A percentile compares a stretch with the other conserved stretches of the same genome.
Conservation (phyloP, 2,797 vertebrate species). For the Poeciliopsis paucimaculata region DNA sequence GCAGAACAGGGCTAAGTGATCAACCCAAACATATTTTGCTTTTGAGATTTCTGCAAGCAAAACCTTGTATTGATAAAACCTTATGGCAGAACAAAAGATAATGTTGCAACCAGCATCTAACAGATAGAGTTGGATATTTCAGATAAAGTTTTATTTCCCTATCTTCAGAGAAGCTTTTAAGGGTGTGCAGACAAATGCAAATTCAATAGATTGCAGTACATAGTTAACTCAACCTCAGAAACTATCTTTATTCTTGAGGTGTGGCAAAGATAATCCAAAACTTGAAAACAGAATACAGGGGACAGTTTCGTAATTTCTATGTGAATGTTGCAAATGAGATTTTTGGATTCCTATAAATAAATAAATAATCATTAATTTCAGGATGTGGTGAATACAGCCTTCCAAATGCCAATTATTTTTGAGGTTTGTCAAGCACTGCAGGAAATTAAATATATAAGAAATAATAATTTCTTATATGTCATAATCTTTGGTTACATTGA, state of each 20-base stretch:
- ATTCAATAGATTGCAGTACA: background rate
- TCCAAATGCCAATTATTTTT: background rate
- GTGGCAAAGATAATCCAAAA: background rate
- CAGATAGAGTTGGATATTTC: no score
- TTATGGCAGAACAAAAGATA: background rate
- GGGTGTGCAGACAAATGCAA: background rate
- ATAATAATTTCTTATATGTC: slow-evolving; percentile 7
- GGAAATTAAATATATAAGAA: background rate
- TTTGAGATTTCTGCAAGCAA: background rate
- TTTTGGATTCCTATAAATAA: background rate
- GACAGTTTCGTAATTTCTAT: background rate
- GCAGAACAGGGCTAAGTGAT: background rate
- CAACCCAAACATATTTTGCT: background rate
- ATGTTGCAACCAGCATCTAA: background rate
- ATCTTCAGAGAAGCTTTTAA: background rate
- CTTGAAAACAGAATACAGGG: background rate
- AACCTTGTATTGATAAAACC: no score
- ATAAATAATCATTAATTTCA: slow-evolving; percentile 25
- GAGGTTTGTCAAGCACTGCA: slow-evolving; percentile 17
- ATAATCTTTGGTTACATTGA: slow-evolving; percentile 4
- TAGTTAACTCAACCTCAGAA: background rate
- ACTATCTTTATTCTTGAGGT: background rate
- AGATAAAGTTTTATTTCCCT: background rate
- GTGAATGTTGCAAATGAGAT: background rate
- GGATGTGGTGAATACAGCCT: slow-evolving; percentile 5